These are phyloP conservation scores for Lathamus discolor DNA, from an alignment of 2,113 vertebrate genomes.

Conservation along the genomic window DNA sequence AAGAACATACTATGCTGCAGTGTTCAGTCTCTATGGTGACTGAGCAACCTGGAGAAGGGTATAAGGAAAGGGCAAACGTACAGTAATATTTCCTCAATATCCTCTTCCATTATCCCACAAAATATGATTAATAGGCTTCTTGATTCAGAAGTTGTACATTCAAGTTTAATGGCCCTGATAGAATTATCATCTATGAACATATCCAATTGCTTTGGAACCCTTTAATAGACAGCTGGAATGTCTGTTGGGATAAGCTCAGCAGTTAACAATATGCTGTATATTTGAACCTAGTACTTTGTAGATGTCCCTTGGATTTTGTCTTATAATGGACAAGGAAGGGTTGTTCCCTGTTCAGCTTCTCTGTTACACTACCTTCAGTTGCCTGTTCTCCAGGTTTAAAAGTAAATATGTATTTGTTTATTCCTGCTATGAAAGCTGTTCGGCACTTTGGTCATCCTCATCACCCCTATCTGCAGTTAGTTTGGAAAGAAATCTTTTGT, in stretches of 20 bases:
- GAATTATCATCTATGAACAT: neutral
- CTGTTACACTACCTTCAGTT: neutral
- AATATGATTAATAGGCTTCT: conserved; percentile 15
- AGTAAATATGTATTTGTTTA: neutral
- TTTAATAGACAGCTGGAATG: neutral
- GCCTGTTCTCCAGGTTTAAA: neutral
- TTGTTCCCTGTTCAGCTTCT: neutral
- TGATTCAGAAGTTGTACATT: conserved; percentile 20
- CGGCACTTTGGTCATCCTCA: neutral
- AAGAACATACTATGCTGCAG: neutral
- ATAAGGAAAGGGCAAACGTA: conserved; percentile 14
- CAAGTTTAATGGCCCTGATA: neutral
- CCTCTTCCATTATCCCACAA: neutral
- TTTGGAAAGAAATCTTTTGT: neutral
- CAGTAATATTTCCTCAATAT: neutral
- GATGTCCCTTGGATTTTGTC: neutral
- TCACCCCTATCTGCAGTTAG: neutral
- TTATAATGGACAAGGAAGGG: neutral
- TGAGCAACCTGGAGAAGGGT: neutral
- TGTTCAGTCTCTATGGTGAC: neutral
- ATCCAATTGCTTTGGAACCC: neutral
- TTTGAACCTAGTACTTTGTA: neutral
- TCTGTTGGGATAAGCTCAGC: neutral
- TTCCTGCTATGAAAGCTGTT: neutral
- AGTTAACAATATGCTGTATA: conserved; percentile 28